Percentiles rank a stretch among this genome's conserved stretches.
These are phyloP conservation scores for Telmatochromis bifrenatus DNA, from an alignment of 2,113 vertebrate genomes.

Conservation along the genomic window DNA sequence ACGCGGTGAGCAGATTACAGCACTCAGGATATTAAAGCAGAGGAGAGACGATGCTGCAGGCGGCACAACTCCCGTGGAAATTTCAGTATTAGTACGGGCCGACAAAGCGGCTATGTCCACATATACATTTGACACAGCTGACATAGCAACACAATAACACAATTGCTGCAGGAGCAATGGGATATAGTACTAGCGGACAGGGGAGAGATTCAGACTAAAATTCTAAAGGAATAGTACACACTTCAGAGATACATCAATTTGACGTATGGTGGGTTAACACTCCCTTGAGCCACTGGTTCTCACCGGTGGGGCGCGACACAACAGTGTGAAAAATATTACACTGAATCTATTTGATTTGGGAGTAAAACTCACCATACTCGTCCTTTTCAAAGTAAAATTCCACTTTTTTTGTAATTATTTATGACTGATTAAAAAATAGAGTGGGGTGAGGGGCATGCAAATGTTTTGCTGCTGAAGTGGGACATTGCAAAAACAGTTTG, in stretches of 20 bases:
- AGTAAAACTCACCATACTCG: background rate
- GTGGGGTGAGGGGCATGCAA: background rate
- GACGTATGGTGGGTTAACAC: background rate
- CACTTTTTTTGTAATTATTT: background rate
- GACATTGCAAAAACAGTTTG: background rate
- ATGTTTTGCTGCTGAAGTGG: background rate
- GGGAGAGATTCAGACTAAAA: background rate
- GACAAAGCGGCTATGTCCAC: conserved; percentile 1
- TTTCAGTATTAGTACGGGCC: conserved; percentile 13
- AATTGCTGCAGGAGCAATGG: background rate
- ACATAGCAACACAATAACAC: background rate
- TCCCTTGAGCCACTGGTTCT: background rate
- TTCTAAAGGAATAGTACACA: too few relatives aligned
- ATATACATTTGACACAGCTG: background rate
- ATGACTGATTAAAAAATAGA: background rate
- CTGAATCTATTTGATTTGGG: background rate
- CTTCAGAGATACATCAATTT: background rate
- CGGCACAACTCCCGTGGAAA: conserved; percentile 28
- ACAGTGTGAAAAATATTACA: background rate
- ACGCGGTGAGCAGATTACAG: conserved; percentile 57
- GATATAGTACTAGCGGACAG: background rate
- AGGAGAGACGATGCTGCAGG: conserved; percentile 17
- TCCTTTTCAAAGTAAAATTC: background rate
- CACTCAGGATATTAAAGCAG: conserved; percentile 65
- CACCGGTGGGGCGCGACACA: background rate